Percentiles rank a stretch among this genome's conserved stretches.
Evolutionary conservation across 2,113 vertebrate species (phyloP).

Genomic region (Passer domesticus): DNA sequence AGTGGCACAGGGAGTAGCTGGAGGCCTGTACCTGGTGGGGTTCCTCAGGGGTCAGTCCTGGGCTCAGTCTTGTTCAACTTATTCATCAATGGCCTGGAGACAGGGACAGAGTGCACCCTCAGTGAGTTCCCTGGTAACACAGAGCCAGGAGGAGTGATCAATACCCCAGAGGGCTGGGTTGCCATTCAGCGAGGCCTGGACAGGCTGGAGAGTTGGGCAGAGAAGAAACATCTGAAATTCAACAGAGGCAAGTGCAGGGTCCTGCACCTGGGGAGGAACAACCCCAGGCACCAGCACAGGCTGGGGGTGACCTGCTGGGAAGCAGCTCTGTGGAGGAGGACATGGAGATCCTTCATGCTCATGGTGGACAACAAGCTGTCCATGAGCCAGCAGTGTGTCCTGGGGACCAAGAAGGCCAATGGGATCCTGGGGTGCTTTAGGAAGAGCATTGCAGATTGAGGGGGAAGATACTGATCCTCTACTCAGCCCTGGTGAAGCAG

Average conservation of each 20-base stretch:
- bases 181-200: neutral
- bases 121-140: neutral
- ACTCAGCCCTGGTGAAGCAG: neutral
- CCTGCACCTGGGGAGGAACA: neutral
- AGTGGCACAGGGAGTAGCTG: neutral
- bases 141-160: neutral
- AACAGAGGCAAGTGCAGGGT: neutral
- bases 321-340: neutral
- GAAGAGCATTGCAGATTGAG: neutral
- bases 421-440: neutral
- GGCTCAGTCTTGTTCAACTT: neutral
- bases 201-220: neutral
- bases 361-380: neutral
- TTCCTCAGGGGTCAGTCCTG: neutral
- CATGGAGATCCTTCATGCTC: neutral
- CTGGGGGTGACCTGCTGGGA: neutral
- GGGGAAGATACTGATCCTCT: neutral
- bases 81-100: neutral
- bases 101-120: neutral
- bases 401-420: neutral
- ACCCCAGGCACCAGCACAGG: neutral
- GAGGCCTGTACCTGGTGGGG: neutral
- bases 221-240: neutral
- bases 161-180: neutral
- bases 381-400: neutral